Evolutionary conservation across 2,888 invertebrate genomes (phyloP), one percentile per base, ranked within the genome.

Genomic region (Cephalotes varians): DNA sequence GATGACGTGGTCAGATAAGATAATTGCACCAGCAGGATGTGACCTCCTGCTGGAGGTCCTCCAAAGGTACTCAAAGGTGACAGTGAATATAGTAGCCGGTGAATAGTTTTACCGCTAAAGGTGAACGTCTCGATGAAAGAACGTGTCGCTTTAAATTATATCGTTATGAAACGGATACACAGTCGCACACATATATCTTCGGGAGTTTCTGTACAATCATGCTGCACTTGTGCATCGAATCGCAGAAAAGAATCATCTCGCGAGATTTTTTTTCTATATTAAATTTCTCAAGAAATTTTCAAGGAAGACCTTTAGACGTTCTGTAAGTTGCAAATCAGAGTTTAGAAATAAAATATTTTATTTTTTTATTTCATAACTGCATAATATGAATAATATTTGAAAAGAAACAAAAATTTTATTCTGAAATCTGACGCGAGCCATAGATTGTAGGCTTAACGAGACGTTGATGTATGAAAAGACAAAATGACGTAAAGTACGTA

Each of bases 21-120:
- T 81, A 82, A 85, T 87, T 87, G 73, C 69, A 71, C 49, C n/a
- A 87, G 49, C 82, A 89, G 87, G 82, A 88, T 87, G 64, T 62
- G 51, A 62, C 37, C 73, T 74, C 58, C 69, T 74, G 67, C 18
- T 3, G 56, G 18, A 25, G 28, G 49, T 62, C 34, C 37, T 25
- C 28, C 7, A 12, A 67, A 74, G 82, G 25, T 71, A 80, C 18
- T 82, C 79, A 85, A 69, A 73, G 82, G 54, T 83, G 77, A n/a
- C 76, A 31, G 10, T 77, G 5, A 79, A 69, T 71, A 58, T 71
- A 58, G 79, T 58, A 47, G 71, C 71, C 34, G 79, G 6, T 21
- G 9, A n/a, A n/a, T n/a, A n/a, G n/a, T n/a, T n/a, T n/a, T n/a
- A n/a, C 6, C 44, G 56, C 71, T 18, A 79, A 79, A 79, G 71